phyloP scores from a whole-genome alignment of 2,797 vertebrate species.

The Myotis myotis region DNA sequence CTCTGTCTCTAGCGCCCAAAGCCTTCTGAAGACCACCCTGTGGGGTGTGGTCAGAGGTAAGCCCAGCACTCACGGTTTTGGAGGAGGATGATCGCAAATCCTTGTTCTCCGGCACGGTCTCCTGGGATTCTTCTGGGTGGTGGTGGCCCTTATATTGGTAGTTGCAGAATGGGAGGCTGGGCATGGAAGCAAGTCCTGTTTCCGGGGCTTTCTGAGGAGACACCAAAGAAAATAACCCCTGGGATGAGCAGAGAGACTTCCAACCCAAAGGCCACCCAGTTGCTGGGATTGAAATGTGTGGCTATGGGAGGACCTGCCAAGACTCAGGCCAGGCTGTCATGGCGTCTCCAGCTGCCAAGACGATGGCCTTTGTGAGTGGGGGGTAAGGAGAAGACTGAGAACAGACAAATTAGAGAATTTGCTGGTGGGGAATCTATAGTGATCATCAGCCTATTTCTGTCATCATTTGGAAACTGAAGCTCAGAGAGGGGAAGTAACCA shows the following conservation, averaged over 20 bases:
- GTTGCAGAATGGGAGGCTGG: not conserved
- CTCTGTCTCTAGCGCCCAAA: not conserved
- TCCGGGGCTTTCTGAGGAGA: not conserved
- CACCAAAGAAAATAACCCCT: slow-evolving; percentile 60
- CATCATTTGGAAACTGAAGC: not conserved
- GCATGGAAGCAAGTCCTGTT: not conserved
- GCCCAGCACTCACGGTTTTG: slow-evolving; percentile 18
- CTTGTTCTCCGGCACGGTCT: not conserved
- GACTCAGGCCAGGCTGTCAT: not conserved
- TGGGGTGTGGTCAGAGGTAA: rapidly evolving
- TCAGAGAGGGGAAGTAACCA: not conserved
- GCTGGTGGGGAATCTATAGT: not conserved
- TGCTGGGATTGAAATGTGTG: not conserved
- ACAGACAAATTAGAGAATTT: not conserved
- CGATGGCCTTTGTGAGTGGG: not conserved
- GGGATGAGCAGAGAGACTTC: slow-evolving; percentile 8
- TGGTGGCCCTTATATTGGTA: slow-evolving; percentile 41
- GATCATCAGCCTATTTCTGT: not conserved
- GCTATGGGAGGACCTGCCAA: not conserved
- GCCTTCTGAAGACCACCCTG: not conserved
- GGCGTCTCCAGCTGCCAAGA: not conserved
- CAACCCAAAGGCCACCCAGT: slow-evolving; percentile 32
- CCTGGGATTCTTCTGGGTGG: not conserved
- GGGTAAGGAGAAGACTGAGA: not conserved
- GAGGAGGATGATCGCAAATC: not conserved